These are phyloP conservation scores for Carabus problematicus DNA, from an alignment of 2,888 invertebrate genomes.

Conservation along the genomic window DNA sequence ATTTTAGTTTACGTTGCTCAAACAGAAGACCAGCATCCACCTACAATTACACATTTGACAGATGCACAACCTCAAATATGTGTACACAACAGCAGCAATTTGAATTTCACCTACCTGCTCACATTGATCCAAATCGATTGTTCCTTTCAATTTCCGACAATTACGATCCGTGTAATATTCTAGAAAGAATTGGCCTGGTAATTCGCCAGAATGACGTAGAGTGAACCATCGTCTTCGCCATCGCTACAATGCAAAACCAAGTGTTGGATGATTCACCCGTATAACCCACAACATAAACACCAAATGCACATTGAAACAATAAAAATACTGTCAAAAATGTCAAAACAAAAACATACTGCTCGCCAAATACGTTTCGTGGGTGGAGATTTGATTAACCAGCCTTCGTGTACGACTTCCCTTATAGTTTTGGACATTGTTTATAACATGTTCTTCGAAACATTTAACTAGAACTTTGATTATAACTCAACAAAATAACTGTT, in stretches of 20 bases:
- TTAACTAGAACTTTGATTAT: constrained; percentile 16
- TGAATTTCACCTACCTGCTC: constrained; percentile 76
- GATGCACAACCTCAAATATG: constrained; percentile 30
- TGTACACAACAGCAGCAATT: constrained; percentile 3
- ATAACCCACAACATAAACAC: constrained; percentile 44
- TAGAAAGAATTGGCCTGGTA: constrained; percentile 92
- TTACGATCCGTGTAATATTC: constrained; percentile 92
- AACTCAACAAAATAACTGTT: constrained; percentile 33
- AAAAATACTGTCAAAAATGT: constrained; percentile 41
- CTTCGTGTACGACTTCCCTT: constrained; percentile 83
- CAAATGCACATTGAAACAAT: constrained; percentile 34
- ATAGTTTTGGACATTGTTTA: constrained; percentile 60
- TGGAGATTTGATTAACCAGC: constrained; percentile 96
- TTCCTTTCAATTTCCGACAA: constrained; percentile 84
- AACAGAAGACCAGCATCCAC: constrained; percentile 87
- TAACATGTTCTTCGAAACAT: constrained; percentile 22
- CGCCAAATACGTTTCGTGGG: constrained; percentile 91
- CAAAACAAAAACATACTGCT: constrained; percentile 71
- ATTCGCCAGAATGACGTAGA: constrained; percentile 86
- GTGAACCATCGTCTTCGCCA: constrained; percentile 97
- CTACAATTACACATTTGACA: constrained; percentile 48
- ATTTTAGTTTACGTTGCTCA: constrained; percentile 81
- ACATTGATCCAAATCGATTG: constrained; percentile 93
- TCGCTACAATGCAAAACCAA: constrained; percentile 68
- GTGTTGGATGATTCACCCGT: constrained; percentile 41